Evolutionary conservation across 2,888 invertebrate species (phyloP), one percentile per base, ranked within the genome.

Genomic region (Tetranychus truncatus): DNA sequence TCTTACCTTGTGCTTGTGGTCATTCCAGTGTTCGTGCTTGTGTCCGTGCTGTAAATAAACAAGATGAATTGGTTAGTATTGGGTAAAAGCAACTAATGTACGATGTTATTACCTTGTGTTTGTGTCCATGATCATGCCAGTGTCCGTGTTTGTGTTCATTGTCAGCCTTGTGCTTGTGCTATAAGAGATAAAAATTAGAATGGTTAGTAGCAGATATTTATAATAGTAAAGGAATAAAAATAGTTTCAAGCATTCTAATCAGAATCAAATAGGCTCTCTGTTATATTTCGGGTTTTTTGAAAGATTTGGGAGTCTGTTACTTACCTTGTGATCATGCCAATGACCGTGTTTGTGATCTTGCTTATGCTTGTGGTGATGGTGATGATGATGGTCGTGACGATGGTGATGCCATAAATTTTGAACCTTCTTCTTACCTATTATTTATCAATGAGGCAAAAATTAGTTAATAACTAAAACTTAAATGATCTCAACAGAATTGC

Each of bases 371-470:
- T 69, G 69, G 8, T 69, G 69, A 11, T 69, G 69, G 1, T 69
- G 69, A 24, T 69, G 69, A 69, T 69, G 69, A 24, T 69, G 69
- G 34, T 69, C 69, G 69, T 69, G 69, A 24, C 69, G 69, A 69
- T 69, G 69, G 20, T 69, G 69, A 24, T 69, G 69, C 69, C 69
- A 69, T 69, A 69, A 69, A 11, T 69, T 20, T 24, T 69, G 69
- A 4, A 69, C 69, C 21, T 69, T 69, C 21, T 69, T 69, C 0
- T 69, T 69, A 24, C 69, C 69, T 69, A 67, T 34, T 69, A 67
- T 11, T 20, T 24, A 21, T 55, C 1, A 55, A 55, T 0, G 11
- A 55, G 11, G 15, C 0, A 55, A 15, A 1, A 34, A 4, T 3
- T 0, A 5, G 9, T 15, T 15, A 55, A 15, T 7, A 55, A 46